Evolutionary conservation across 1,140 invertebrate species (phyloP), one percentile per base, ranked within the genome.

Genomic region (Drosophila nannoptera): DNA sequence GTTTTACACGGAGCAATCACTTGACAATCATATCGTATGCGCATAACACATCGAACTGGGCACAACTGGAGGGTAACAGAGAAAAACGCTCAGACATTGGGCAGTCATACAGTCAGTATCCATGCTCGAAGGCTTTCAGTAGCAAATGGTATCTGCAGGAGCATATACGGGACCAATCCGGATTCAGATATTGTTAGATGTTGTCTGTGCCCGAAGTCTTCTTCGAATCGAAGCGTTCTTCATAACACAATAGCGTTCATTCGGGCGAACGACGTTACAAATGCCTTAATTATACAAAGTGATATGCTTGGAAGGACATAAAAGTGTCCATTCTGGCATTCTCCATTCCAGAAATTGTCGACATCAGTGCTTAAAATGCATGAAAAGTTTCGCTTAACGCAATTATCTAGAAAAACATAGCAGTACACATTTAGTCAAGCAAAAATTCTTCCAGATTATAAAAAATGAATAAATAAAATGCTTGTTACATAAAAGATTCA

Each of bases 101-200:
- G 6, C 31, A 31, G 1, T 7, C n/a, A 1, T 31, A 50, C 32
- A 50, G n/a, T n/a, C n/a, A 50, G 32, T 50, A 32, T 32, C 12
- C 11, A 7, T 50, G 48, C 4, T 7, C 32, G 0, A 50, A 50
- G 12, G 48, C 48, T 0, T 50, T 50, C 7, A 35, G 31, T 7
- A 50, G 32, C 12, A 50, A 98, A 91, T 97, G 97, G 53, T 97
- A 98, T 89, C 93, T 98, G 78, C 96, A 98, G 90, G 92, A 98
- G 64, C 97, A 98, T 91, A 97, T 96, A 68, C 97, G 98, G 91
- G 94, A 97, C 82, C 97, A 98, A 91, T 97, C 98, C 92, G 94
- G 97, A 73, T 99, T 99, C 93, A 98, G 98, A 90, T 99, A n/a
- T n/a, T n/a, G n/a, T n/a, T n/a, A n/a, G n/a, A n/a, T n/a, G 98